These are phyloP conservation scores for Copsychus sechellarum DNA, from an alignment of 2,113 vertebrate species.

Conservation along the genomic window DNA sequence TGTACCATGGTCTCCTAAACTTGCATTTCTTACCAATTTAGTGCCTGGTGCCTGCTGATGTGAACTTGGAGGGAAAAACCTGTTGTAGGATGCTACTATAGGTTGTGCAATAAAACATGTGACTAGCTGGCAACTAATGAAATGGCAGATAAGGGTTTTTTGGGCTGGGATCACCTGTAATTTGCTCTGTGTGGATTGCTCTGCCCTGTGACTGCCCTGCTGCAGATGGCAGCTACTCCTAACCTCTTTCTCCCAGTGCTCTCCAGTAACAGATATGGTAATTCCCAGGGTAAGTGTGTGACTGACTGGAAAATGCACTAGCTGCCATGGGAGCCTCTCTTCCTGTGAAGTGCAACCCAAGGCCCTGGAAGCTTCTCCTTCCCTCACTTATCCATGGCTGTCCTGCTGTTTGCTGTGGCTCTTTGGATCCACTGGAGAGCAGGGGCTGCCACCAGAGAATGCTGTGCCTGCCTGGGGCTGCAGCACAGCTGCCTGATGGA, in stretches of 20 bases:
- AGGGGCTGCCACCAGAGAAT: not conserved
- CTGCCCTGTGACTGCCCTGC: not conserved
- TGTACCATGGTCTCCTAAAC: not conserved
- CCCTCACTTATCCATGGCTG: not conserved
- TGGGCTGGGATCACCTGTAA: not conserved
- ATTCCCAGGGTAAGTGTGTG: not conserved
- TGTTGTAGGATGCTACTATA: not conserved
- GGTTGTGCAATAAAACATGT: fast-evolving
- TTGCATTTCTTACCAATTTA: not conserved
- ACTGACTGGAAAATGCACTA: not conserved
- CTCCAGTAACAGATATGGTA: not conserved
- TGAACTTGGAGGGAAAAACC: not conserved
- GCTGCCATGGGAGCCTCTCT: not conserved
- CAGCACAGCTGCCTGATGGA: not conserved
- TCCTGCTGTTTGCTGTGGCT: not conserved
- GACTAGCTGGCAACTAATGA: not conserved
- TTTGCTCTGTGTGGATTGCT: not conserved
- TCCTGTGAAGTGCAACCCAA: fast-evolving
- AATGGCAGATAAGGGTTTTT: not conserved
- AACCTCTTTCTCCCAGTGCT: not conserved
- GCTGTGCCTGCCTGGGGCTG: not conserved
- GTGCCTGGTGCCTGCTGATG: not conserved
- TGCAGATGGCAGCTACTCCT: not conserved
- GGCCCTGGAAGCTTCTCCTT: not conserved
- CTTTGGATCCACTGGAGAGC: not conserved